Evolutionary conservation across 2,113 vertebrate species (phyloP), one percentile per base, ranked within the genome.

Genomic region (Lycaon pictus): DNA sequence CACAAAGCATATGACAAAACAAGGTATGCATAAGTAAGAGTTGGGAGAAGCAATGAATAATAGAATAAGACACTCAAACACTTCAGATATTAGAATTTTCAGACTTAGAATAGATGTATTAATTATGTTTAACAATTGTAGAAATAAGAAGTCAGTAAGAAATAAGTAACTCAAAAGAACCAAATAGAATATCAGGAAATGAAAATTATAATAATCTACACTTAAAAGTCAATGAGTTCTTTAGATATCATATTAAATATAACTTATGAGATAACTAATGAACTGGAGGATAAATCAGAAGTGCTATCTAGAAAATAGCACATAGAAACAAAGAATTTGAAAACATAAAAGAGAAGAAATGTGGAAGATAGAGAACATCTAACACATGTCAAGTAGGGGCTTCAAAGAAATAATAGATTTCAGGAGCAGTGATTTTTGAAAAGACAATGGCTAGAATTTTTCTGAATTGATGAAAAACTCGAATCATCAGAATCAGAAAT

Each of bases 401-500:
- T 95, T 87, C 37, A 65, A 96, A 90, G n/a, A 92, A 82, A 82
- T 65, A 35, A 80, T 19, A 93, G 16, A 96, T 82, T 82, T 95
- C 1, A 77, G 53, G 43, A 56, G 60, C 65, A 15, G 48, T 65
- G 16, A 53, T 87, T 86, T 86, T 95, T 84, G 29, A 93, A 94
- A 11, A 87, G 3, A 16, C 15, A 65, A 92, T 83, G 32, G 32
- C 25, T 89, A 94, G 86, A 58, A 19, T 32, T 85, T 93, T 92
- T 95, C 60, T 53, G 56, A 96, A 92, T 58, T 92, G 63, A 63
- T 91, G 35, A 43, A 93, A 93, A 88, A 16, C 13, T 81, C 79
- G 27, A 80, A 51, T 89, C 20, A 86, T 88, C 56, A 82, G 58
- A 58, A 92, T 60, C 80, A 92, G 27, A 23, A 58, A 92, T 94